Evolutionary conservation across 2,797 vertebrate genomes (phyloP).

Genomic region (Schizopygopsis malacanthus): DNA sequence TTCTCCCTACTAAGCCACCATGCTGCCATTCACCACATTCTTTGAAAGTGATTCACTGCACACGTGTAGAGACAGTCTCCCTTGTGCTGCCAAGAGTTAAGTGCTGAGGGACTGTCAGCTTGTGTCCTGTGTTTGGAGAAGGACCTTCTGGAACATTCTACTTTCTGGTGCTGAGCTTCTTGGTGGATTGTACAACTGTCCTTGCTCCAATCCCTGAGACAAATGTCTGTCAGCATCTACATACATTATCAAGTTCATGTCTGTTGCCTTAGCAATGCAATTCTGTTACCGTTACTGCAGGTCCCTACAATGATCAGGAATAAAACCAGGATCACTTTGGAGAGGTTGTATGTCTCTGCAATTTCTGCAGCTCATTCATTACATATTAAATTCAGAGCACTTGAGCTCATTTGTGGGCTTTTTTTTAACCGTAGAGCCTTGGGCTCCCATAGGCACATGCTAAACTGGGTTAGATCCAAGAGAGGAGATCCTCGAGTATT

Average conservation of each 20-base stretch:
- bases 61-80: neutral
- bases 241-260: neutral
- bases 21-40: neutral
- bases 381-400: neutral
- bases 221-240: neutral
- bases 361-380: neutral
- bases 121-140: neutral
- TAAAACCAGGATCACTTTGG: neutral
- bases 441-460: neutral
- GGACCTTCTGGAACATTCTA: neutral
- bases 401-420: neutral
- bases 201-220: neutral
- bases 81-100: neutral
- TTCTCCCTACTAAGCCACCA: neutral
- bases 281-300: neutral
- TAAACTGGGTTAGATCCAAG: constrained; percentile 71
- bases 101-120: neutral
- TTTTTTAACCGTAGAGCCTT: constrained; percentile 7
- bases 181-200: neutral
- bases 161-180: neutral
- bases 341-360: neutral
- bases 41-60: neutral
- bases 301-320: neutral
- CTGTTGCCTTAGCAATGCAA: neutral
- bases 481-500: constrained; percentile 52